These are phyloP conservation scores for Drosophila punjabiensis DNA, from an alignment of 1,140 invertebrate species.

Conservation along the genomic window DNA sequence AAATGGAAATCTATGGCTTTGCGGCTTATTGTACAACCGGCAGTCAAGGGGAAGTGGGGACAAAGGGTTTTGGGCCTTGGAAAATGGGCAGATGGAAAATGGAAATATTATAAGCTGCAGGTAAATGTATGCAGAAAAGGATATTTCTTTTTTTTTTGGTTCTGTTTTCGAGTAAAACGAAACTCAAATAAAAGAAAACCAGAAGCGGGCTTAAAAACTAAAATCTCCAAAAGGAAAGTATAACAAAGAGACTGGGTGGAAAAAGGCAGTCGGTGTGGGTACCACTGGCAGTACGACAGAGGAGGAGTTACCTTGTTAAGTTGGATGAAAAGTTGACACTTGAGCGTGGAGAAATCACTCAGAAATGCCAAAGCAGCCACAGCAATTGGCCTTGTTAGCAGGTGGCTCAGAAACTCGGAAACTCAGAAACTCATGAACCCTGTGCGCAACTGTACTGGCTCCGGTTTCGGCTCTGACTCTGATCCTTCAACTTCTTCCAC, in stretches of 20 bases:
- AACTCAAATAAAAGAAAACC: conserved; percentile 41
- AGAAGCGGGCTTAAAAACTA: conserved; percentile 37
- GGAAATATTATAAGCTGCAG: conserved; percentile 55
- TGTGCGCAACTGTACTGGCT: conserved; percentile 34
- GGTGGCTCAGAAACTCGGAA: conserved; percentile 14
- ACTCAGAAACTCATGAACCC: conserved; percentile 2
- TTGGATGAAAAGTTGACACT: conserved; percentile 43
- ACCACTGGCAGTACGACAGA: not conserved
- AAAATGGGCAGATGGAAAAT: conserved; percentile 27
- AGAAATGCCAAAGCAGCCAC: conserved; percentile 31
- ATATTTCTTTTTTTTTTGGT: conserved; percentile 20
- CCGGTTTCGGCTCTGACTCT: not conserved
- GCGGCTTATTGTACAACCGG: conserved; percentile 51
- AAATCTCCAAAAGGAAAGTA: conserved; percentile 21
- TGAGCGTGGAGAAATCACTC: conserved; percentile 39
- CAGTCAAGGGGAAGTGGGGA: not conserved
- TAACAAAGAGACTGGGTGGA: conserved; percentile 1
- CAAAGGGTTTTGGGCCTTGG: conserved; percentile 25
- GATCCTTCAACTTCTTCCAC: conserved; percentile 40
- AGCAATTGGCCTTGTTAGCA: conserved; percentile 50
- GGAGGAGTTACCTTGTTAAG: conserved; percentile 39
- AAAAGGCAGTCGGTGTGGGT: not conserved
- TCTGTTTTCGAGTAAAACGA: conserved; percentile 19
- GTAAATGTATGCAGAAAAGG: conserved; percentile 36
- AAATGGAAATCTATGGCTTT: conserved; percentile 82